A percentile compares a stretch with the other conserved stretches of the same genome.
Conservation (phyloP, 2,888 invertebrate species). For the Sesia bembeciformis region DNA sequence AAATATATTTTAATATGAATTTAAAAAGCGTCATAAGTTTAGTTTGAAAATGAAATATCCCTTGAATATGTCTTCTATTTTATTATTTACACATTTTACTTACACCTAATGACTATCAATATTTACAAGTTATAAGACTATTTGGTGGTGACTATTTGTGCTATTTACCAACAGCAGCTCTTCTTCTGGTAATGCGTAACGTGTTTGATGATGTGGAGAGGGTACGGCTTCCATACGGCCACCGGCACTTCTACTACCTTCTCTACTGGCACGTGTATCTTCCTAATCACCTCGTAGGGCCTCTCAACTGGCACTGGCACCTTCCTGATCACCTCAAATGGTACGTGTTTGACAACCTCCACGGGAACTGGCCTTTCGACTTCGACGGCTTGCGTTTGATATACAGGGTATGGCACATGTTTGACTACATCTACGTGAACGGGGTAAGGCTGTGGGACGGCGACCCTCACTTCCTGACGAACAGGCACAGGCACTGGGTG, state of each 20-base stretch:
- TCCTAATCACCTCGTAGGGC: slow-evolving; percentile 63
- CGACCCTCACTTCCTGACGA: slow-evolving; percentile 53
- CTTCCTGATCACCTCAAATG: slow-evolving; percentile 56
- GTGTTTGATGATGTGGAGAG: slow-evolving; percentile 65
- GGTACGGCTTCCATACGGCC: slow-evolving; percentile 64
- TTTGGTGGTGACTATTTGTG: slow-evolving; percentile 47
- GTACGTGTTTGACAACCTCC: slow-evolving; percentile 55
- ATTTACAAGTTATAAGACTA: slow-evolving; percentile 66
- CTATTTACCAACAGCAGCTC: slow-evolving; percentile 56
- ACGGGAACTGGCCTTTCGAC: slow-evolving; percentile 60
- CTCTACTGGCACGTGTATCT: slow-evolving; percentile 54
- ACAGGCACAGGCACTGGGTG: slow-evolving; percentile 55
- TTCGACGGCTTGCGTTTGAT: slow-evolving; percentile 56
- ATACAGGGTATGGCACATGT: slow-evolving; percentile 61
- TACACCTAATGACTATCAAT: slow-evolving; percentile 65
- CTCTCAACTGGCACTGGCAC: slow-evolving; percentile 55
- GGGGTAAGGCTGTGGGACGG: slow-evolving; percentile 64
- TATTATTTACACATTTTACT: slow-evolving; percentile 8
- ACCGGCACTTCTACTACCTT: slow-evolving; percentile 61
- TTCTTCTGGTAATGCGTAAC: slow-evolving; percentile 67
- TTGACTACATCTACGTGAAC: slow-evolving; percentile 60
- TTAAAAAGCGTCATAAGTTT: too few species aligned
- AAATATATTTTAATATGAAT: too few species aligned
- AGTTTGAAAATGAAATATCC: too few species aligned
- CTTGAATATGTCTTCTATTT: neutral